phyloP scores from a whole-genome alignment of 30 jellyfish, hydroid and myxozoan species.

The Cassiopea xamachana region DNA sequence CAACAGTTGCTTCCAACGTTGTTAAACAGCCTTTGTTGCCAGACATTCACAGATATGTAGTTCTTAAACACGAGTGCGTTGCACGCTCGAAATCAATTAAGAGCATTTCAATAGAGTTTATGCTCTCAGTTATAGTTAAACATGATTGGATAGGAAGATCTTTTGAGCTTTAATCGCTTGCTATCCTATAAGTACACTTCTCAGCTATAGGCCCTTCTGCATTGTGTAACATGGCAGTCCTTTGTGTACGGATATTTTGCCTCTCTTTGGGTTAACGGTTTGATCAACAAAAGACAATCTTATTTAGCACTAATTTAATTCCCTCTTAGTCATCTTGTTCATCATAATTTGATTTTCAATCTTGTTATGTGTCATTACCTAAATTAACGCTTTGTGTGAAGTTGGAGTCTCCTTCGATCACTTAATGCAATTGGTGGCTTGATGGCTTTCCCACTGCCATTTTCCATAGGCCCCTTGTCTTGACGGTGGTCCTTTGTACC shows the following conservation, averaged over 20 bases:
- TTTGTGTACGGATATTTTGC: neutral
- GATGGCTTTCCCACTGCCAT: neutral
- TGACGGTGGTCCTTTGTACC: neutral
- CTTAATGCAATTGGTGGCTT: neutral
- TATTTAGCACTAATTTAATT: too few relatives aligned
- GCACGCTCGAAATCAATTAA: too few relatives aligned
- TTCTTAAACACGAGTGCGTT: too few relatives aligned
- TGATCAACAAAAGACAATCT: neutral
- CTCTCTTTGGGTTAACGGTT: neutral
- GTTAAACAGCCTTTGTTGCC: too few relatives aligned
- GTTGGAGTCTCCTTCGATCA: neutral
- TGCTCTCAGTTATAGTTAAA: too few relatives aligned
- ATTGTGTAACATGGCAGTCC: neutral
- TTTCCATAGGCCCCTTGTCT: neutral
- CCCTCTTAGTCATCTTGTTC: neutral
- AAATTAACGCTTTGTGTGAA: neutral
- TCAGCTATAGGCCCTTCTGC: neutral
- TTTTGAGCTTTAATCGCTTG: neutral
- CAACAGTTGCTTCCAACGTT: too few relatives aligned
- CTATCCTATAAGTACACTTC: neutral
- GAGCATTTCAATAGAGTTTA: too few relatives aligned
- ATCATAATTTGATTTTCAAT: too few relatives aligned
- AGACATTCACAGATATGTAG: too few relatives aligned
- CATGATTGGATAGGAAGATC: too few relatives aligned
- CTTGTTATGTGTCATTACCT: neutral